Base-by-base conservation (phyloP, 2,888 invertebrate genomes). In the Perizoma flavofasciatum region DNA sequence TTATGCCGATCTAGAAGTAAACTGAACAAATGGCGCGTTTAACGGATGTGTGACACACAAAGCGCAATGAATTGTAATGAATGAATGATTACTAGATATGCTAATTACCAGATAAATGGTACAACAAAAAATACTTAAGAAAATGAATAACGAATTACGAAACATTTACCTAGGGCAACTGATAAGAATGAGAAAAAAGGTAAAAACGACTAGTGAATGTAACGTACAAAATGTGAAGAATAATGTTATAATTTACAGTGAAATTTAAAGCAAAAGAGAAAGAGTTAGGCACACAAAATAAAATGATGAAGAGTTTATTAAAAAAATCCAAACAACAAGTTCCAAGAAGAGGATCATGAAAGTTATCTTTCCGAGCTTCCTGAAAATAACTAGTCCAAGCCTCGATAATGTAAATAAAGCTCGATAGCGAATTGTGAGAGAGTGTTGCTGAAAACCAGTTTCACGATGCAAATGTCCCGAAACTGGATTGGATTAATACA, bases 381-480 rank as follows among this genome's bases (percentile, higher is more conserved):
- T n/a, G n/a, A n/a, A n/a, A n/a, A n/a, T n/a, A n/a, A n/a, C n/a
- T n/a, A n/a, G 22, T 37, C 37, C 33, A 54, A 48, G 41, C 40
- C 33, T 37, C 45, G 39, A 61, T 48, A 37, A 67, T 69, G 59
- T 57, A 63, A 67, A 69, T 69, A 52, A 56, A 45, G n/a, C 34
- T 56, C 48, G 49, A 55, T 49, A 47, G 58, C 63, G 57, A 65
- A 64, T 59, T 63, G 65, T 69, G 67, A 61, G 67, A 69, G 66
- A 66, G 67, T 61, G 65, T 53, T 56, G 37, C 68, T 77, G 74
- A 70, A 75, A 79, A 83, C 79, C 84, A 78, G 80, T 73, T 73
- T 75, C 75, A 76, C 72, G 73, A 90, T 89, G 89, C 89, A 88
- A 89, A 89, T 89, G 58, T 75, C 74, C 75, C 71, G 65, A 69